Conservation (phyloP, 2,113 vertebrate genomes). For the Dendrocopos noguchii region DNA sequence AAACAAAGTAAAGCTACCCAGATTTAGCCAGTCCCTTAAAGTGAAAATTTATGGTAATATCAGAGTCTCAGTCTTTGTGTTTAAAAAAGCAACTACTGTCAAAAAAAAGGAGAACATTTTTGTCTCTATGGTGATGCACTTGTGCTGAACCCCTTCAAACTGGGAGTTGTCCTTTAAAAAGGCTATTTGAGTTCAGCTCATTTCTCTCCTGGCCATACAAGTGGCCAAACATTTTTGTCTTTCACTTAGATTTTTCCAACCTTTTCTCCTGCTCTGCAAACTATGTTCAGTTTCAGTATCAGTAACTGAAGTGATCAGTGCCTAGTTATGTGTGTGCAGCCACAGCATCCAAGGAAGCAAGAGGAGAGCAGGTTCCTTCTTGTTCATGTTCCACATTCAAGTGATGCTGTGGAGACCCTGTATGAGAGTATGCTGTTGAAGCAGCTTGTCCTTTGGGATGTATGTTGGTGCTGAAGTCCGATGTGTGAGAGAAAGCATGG, state of each 20-base stretch:
- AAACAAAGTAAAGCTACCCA: not conserved
- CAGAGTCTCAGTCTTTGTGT: not conserved
- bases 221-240: not conserved
- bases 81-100: not conserved
- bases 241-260: not conserved
- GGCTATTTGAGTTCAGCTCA: not conserved
- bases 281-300: not conserved
- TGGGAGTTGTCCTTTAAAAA: not conserved
- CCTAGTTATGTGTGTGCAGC: not conserved
- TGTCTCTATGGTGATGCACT: not conserved
- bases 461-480: not conserved
- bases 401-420: not conserved
- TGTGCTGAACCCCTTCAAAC: not conserved
- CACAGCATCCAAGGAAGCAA: not conserved
- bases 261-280: not conserved
- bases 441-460: not conserved
- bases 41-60: not conserved
- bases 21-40: not conserved
- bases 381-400: not conserved
- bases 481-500: fast-evolving
- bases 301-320: not conserved
- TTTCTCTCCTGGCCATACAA: not conserved
- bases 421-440: not conserved
- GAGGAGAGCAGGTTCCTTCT: not conserved
- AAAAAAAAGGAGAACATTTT: not conserved